Conservation (phyloP, 2,113 vertebrate species). For the Anoplopoma fimbria region DNA sequence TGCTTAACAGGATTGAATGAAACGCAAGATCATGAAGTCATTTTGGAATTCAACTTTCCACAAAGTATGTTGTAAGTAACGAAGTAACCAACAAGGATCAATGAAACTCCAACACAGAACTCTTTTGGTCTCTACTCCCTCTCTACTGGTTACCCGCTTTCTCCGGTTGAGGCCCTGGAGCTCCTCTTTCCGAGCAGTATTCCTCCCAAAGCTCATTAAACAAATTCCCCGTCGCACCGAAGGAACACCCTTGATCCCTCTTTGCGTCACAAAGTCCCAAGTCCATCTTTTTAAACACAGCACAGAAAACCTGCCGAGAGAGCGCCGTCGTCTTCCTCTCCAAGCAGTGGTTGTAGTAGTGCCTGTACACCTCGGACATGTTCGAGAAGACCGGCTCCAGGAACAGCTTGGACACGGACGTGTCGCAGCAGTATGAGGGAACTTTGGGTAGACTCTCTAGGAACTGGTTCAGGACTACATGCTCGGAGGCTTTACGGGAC, state of each 20-base stretch:
- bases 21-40: not conserved
- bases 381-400: slow-evolving; percentile 62
- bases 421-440: slow-evolving; percentile 23
- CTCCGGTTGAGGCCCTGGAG: not conserved
- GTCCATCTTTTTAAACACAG: slow-evolving; percentile 62
- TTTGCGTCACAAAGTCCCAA: slow-evolving; percentile 42
- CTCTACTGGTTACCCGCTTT: slow-evolving; percentile 8
- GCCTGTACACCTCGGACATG: slow-evolving; percentile 61
- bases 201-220: slow-evolving; percentile 58
- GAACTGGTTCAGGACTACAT: slow-evolving; percentile 49
- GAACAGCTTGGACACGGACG: slow-evolving; percentile 36
- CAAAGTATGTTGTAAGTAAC: not conserved
- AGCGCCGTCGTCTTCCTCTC: slow-evolving; percentile 26
- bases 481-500: slow-evolving; percentile 56
- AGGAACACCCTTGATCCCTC: slow-evolving; percentile 33
- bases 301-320: slow-evolving; percentile 62
- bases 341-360: slow-evolving; percentile 52
- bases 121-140: not conserved
- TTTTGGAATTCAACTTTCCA: not conserved
- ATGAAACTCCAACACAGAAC: not conserved
- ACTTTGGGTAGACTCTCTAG: slow-evolving; percentile 53
- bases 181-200: slow-evolving; percentile 52
- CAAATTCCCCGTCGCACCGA: slow-evolving; percentile 22
- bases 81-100: not conserved
- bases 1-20: not conserved